Evolutionary conservation across 2,888 invertebrate species (phyloP).

Genomic region (Malachius bipustulatus): DNA sequence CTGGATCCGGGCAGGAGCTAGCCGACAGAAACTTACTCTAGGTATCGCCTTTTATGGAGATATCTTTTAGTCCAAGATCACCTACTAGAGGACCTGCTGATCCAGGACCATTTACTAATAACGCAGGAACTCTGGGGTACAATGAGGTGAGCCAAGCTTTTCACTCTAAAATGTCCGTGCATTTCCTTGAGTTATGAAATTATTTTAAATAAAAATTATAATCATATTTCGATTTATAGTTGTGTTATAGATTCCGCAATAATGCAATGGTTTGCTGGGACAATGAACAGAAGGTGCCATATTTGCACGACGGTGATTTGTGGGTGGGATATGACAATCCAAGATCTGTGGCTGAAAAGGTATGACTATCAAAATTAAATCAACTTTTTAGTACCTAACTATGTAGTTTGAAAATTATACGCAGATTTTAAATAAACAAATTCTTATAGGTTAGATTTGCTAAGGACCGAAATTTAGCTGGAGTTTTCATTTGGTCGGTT

Average conservation of each 20-base stretch:
- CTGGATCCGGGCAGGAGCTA: no score
- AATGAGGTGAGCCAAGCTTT: conserved; percentile 12
- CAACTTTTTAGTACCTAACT: no score
- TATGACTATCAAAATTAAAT: background rate
- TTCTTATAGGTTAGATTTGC: conserved; percentile 30
- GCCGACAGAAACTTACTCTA: conserved; percentile 10
- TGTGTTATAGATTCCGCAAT: background rate
- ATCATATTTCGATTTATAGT: background rate
- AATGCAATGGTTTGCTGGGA: background rate
- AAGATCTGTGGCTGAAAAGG: background rate
- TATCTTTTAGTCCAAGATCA: conserved; percentile 9
- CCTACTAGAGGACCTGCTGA: conserved; percentile 10
- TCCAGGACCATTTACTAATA: conserved; percentile 12
- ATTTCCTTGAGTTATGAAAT: no score
- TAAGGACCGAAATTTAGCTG: conserved; percentile 36
- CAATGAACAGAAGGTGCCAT: background rate
- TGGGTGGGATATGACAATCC: background rate
- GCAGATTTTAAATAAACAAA: no score
- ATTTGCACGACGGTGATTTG: background rate
- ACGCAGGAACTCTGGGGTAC: conserved; percentile 13
- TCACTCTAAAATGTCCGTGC: background rate
- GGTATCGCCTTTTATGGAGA: conserved; percentile 12
- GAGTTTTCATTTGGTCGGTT: conserved; percentile 61
- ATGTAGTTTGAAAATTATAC: no score
- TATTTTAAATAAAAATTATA: no score